These are phyloP conservation scores for Lamproptera curius DNA, from an alignment of 2,888 invertebrate species.

Conservation along the genomic window DNA sequence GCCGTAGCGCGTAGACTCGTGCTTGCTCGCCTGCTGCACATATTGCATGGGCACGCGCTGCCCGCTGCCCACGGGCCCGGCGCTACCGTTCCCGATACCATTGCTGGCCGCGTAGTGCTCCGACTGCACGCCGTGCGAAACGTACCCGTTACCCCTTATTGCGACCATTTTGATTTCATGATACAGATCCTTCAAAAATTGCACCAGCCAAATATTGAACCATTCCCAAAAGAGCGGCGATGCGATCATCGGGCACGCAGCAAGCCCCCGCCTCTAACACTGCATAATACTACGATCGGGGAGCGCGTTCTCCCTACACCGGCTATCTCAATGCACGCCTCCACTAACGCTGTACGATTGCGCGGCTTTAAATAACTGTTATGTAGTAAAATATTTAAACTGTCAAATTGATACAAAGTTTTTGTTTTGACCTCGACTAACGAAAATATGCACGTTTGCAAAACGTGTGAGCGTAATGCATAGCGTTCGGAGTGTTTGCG, in stretches of 20 bases:
- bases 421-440: background rate
- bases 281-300: slow-evolving; percentile 30
- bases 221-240: slow-evolving; percentile 70
- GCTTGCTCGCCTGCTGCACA: slow-evolving; percentile 45
- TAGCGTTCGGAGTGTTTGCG: slow-evolving; percentile 51
- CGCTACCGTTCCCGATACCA: slow-evolving; percentile 45
- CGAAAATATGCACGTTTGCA: slow-evolving; percentile 31
- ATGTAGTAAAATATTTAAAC: slow-evolving; percentile 17
- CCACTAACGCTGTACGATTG: background rate
- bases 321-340: background rate
- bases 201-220: slow-evolving; percentile 68
- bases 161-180: slow-evolving; percentile 74
- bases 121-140: slow-evolving; percentile 47
- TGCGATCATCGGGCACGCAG: slow-evolving; percentile 61
- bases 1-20: slow-evolving; percentile 56
- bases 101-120: slow-evolving; percentile 35
- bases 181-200: slow-evolving; percentile 69
- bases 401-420: no score
- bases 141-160: slow-evolving; percentile 59
- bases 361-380: slow-evolving; percentile 31
- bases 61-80: slow-evolving; percentile 33
- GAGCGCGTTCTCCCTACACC: background rate
- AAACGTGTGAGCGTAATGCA: slow-evolving; percentile 43
- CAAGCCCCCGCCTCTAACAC: slow-evolving; percentile 29
- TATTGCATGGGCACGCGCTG: slow-evolving; percentile 34